Evolutionary conservation across 92 coral and sea anemone genomes (phyloP).

Genomic region (Umimayanthus kanabou): DNA sequence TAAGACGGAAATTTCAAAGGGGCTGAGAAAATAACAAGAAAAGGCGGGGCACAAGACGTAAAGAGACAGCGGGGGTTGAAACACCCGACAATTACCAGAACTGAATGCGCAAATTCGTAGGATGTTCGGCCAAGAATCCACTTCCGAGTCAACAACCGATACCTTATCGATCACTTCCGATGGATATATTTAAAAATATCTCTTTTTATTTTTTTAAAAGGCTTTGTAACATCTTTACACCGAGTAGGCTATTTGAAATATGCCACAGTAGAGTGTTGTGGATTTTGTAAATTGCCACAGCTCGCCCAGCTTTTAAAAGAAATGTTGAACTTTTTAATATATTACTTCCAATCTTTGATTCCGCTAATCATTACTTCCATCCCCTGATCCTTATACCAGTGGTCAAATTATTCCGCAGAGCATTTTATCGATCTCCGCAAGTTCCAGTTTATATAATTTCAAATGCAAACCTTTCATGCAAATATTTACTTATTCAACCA

Average conservation of each 20-base stretch:
- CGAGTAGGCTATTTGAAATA: neutral
- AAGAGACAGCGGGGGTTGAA: neutral
- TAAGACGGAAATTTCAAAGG: slow-evolving; percentile 4
- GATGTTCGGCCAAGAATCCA: neutral
- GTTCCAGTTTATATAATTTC: neutral
- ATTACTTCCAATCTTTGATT: neutral
- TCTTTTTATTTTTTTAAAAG: neutral
- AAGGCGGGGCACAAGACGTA: neutral
- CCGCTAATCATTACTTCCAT: neutral
- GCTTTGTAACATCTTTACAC: neutral
- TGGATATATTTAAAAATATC: no score
- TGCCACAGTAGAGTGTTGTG: neutral
- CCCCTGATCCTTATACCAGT: neutral
- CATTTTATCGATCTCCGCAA: neutral
- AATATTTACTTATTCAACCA: no score
- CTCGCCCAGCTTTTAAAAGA: neutral
- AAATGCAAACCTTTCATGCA: neutral
- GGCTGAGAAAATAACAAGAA: slow-evolving; percentile 7
- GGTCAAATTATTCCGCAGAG: neutral
- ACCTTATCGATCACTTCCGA: neutral
- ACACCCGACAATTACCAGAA: neutral
- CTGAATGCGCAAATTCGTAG: neutral
- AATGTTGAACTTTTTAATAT: neutral
- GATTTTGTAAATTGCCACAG: neutral
- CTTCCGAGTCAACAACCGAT: neutral